phyloP scores from a whole-genome alignment of 2,888 invertebrate genomes.

The Mystacides longicornis region DNA sequence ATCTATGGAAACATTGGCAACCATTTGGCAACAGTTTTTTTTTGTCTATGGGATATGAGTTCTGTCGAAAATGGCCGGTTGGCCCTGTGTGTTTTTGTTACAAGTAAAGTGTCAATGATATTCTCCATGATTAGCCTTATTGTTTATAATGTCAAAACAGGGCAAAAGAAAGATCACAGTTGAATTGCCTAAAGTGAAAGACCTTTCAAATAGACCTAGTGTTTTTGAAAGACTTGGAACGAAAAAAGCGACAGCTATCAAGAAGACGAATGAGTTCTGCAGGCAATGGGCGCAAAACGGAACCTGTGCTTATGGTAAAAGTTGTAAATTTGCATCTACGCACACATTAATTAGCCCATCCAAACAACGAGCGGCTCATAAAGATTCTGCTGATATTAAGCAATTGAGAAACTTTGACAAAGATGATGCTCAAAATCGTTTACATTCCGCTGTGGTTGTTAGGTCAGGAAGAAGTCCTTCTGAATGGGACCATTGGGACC shows the following conservation, averaged over 20 bases:
- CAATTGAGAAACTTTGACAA: conserved; percentile 31
- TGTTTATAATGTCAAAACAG: conserved; percentile 25
- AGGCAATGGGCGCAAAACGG: conserved; percentile 73
- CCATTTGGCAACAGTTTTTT: neutral
- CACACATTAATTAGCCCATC: conserved; percentile 71
- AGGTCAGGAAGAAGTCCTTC: conserved; percentile 49
- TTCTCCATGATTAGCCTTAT: conserved; percentile 22
- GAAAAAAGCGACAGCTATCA: conserved; percentile 51
- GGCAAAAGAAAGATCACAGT: conserved; percentile 65
- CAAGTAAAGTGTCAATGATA: conserved; percentile 22
- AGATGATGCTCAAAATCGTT: conserved; percentile 56
- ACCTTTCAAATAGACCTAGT: conserved; percentile 60
- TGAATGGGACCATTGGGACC: conserved; percentile 71
- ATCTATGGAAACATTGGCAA: neutral
- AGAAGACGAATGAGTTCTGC: conserved; percentile 53
- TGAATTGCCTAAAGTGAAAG: conserved; percentile 64
- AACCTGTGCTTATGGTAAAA: conserved; percentile 70
- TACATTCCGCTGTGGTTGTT: conserved; percentile 57
- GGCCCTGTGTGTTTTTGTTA: conserved; percentile 16
- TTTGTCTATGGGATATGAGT: conserved; percentile 1
- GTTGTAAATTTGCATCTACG: conserved; percentile 67
- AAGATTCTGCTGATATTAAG: conserved; percentile 41
- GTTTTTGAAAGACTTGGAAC: conserved; percentile 78
- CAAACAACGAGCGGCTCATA: conserved; percentile 61
- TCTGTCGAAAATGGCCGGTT: conserved; percentile 16